Base-by-base conservation (phyloP, 2,888 invertebrate genomes). In the Encarsia formosa region DNA sequence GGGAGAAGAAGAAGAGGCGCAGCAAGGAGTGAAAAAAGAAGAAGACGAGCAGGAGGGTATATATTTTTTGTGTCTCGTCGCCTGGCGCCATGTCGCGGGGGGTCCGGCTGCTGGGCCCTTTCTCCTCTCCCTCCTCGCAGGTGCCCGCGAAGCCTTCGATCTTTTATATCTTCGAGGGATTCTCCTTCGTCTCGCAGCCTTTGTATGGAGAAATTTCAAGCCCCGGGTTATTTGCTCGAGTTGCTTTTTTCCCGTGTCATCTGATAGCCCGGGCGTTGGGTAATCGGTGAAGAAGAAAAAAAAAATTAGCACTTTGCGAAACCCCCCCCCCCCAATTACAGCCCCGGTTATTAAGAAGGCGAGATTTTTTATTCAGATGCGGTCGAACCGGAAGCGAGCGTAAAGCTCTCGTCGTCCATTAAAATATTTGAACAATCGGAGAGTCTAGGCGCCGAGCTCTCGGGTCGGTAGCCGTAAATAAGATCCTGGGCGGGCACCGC, bases 11-110 rank as follows among this genome's bases (percentile, higher is more conserved):
- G 43, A 37, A 41, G 32, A 26, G 43, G 6, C 26, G 11, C 26
- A 19, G 18, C 19, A 40, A 20, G 29, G 43, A 43, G 38, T 31
- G 20, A 11, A 3, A 20, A 31, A 15, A 18, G n/a, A 24, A 8
- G 16, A 46, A 13, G 20, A 38, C n/a, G 19, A 19, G 40, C 50
- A 51, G 40, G 50, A 54, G 50, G 54, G 54, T 24, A 43, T 26
- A 35, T 37, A 31, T 44, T 54, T 53, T 54, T 42, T 47, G 47
- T 50, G 50, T 54, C 59, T 59, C 57, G 56, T 48, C 54, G 59
- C 48, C 52, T 73, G 73, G 73, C 73, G 73, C 73, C 73, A 71
- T 72, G 65, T 73, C 72, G 71, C 71, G 71, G 73, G 73, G 73
- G 73, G 73, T 73, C 73, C 18, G 9, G 3, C 11, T 31, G 4